phyloP scores from a whole-genome alignment of 2,888 invertebrate species.

The Ashinkailepas kermadecensis region DNA sequence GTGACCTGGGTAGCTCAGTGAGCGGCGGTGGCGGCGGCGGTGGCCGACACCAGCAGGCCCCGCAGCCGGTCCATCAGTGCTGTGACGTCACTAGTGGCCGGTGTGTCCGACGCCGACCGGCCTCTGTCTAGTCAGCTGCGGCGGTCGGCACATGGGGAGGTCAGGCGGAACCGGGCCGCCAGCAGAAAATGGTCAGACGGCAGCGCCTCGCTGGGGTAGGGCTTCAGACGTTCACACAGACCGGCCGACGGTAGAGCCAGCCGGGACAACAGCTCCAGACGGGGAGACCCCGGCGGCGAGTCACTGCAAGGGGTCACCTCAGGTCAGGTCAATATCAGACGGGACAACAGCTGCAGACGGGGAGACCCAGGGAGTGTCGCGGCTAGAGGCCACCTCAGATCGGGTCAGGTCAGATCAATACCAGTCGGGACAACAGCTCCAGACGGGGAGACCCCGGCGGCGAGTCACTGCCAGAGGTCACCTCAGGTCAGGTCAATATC shows the following conservation, averaged over 20 bases:
- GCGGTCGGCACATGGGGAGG: not conserved
- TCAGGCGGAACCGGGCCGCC: conserved; percentile 31
- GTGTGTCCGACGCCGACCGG: too few relatives aligned
- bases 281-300: conserved; percentile 22
- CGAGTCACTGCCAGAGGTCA: too few relatives aligned
- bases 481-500: too few relatives aligned
- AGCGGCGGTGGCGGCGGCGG: too few relatives aligned
- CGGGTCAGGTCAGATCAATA: too few relatives aligned
- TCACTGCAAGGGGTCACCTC: too few relatives aligned
- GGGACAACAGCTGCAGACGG: not conserved
- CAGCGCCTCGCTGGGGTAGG: conserved; percentile 30
- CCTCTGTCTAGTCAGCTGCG: not conserved
- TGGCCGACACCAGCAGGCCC: too few relatives aligned
- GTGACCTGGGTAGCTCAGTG: too few relatives aligned
- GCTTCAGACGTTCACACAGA: conserved; percentile 27
- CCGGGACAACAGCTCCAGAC: conserved; percentile 28
- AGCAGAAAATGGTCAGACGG: conserved; percentile 34
- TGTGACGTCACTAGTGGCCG: too few relatives aligned
- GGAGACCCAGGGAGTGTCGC: not conserved
- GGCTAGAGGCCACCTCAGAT: not conserved
- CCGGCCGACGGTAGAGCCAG: conserved; percentile 26
- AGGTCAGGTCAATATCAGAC: not conserved
- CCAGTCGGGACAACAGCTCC: too few relatives aligned
- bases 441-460: too few relatives aligned
- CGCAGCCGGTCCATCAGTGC: too few relatives aligned